Percentiles rank a stretch among this genome's conserved stretches.
phyloP scores from a whole-genome alignment of 2,888 invertebrate genomes.

The Marasmarcha lunaedactyla region DNA sequence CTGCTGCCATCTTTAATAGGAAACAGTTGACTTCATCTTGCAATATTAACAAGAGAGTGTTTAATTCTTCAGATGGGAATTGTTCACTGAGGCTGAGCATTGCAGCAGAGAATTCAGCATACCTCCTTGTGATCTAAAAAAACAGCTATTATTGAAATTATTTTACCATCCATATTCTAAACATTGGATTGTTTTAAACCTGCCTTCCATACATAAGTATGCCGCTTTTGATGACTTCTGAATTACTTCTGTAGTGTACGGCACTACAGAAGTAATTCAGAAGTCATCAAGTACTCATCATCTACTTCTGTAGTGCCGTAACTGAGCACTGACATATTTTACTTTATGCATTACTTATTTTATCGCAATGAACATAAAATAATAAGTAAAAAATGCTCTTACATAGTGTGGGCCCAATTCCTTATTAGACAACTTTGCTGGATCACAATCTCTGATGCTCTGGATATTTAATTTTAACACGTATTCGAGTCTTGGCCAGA shows the following conservation, averaged over 20 bases:
- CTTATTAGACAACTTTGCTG: constrained; percentile 83
- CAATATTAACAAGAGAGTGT: constrained; percentile 81
- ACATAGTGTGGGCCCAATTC: constrained; percentile 98
- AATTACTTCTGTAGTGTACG: no score
- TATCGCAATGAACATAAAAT: no score
- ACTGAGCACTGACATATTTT: no score
- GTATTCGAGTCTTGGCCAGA: constrained; percentile 91
- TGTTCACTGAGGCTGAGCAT: constrained; percentile 94
- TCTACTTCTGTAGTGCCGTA: no score
- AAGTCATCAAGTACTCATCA: no score
- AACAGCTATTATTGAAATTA: constrained; percentile 1
- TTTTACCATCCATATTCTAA: constrained; percentile 4
- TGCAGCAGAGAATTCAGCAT: constrained; percentile 98
- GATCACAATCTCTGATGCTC: constrained; percentile 94
- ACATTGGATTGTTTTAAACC: no score
- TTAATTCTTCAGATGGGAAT: constrained; percentile 90
- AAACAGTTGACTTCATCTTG: constrained; percentile 95
- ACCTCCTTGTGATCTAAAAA: constrained; percentile 91
- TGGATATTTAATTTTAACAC: constrained; percentile 93
- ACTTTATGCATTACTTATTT: no score
- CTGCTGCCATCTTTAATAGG: constrained; percentile 93
- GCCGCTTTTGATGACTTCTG: no score
- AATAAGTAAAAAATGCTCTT: no score
- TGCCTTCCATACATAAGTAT: no score
- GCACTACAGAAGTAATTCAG: no score